Conservation (phyloP, 1,140 invertebrate genomes). For the Helicoverpa armigera region DNA sequence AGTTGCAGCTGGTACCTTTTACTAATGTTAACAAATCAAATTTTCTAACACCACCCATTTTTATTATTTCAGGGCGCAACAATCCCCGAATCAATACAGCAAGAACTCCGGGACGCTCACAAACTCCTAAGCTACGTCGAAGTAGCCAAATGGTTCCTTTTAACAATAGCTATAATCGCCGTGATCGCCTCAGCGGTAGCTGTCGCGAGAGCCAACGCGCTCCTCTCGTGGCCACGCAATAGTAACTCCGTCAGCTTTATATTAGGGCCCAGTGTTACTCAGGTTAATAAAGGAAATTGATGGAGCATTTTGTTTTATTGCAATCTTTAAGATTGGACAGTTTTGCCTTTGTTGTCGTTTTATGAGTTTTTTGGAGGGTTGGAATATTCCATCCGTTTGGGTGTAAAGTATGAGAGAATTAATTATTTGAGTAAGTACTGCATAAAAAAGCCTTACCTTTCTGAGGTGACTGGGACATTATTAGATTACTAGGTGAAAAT, state of each 20-base stretch:
- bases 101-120: constrained; percentile 70
- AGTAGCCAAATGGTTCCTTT: constrained; percentile 73
- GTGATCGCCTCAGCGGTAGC: constrained; percentile 54
- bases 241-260: constrained; percentile 74
- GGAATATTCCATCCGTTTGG: no score
- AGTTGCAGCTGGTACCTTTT: no score
- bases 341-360: no score
- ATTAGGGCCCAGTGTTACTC: constrained; percentile 54
- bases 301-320: constrained; percentile 19
- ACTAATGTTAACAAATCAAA: background rate
- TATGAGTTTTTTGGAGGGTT: no score
- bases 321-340: background rate
- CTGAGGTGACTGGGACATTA: no score
- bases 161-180: constrained; percentile 65
- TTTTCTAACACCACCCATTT: background rate
- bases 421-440: no score
- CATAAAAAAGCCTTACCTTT: no score
- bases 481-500: no score
- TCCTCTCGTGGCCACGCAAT: constrained; percentile 63
- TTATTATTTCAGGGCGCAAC: constrained; percentile 79
- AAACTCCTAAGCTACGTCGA: constrained; percentile 72
- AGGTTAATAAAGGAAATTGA: constrained; percentile 61
- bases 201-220: constrained; percentile 54
- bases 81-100: constrained; percentile 63
- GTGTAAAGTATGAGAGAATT: no score